Evolutionary conservation across 1,140 invertebrate genomes (phyloP), one percentile per base, ranked within the genome.

Genomic region (Zophobas morio): DNA sequence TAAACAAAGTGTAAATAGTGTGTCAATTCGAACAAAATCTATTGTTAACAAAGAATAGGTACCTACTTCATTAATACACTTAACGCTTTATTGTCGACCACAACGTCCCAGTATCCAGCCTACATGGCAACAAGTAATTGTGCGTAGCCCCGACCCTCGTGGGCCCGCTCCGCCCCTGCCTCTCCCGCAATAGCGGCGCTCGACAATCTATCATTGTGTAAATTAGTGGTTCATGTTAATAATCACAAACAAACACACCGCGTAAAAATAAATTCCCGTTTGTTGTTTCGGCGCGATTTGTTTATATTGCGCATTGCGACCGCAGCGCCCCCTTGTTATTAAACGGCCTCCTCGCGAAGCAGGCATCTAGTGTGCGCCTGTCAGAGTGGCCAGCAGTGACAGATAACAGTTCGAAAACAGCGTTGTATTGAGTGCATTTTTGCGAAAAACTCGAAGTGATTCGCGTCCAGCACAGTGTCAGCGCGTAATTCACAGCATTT

Each of bases 381-480:
- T 74, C 70, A 70, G 40, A 20, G 54, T 57, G 33, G 1, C 49
- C 40, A 42, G 51, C 46, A 76, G 70, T 72, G 66, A 74, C 78
- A 79, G 63, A 42, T 73, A 71, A 70, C 39, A 60, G 49, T 71
- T 71, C 74, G 66, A 76, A 74, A 79, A 72, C 47, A 42, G 2
- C 33, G 73, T 78, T 66, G 63, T 79, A 63, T 79, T 70, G 51
- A 56, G 75, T 76, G 75, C 42, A 54, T 57, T 77, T 37, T 77
- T 66, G 36, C 35, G 54, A 34, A 42, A 53, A 71, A 79, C 72
- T 63, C 5, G 32, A 71, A 63, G 51, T 75, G 73, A 71, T 75
- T 76, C 51, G 51, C 53, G 36, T 36, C 20, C 32, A n/a, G 8
- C 37, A 35, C 39, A 46, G 49, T 76, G 66, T 76, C 77, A 66